phyloP scores from a whole-genome alignment of 2,888 invertebrate genomes.

The Polyommatus icarus region DNA sequence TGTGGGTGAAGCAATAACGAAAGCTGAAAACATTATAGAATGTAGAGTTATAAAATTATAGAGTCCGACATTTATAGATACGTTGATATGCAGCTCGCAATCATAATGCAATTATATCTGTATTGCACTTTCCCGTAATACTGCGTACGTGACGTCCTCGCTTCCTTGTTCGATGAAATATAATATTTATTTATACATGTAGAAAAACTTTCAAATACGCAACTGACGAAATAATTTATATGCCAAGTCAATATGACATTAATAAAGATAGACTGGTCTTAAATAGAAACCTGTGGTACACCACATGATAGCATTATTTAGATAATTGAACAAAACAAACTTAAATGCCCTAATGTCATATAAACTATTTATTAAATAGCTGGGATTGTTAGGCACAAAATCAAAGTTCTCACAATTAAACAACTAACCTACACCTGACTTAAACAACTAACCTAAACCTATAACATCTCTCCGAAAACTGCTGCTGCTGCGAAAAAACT shows the following conservation, averaged over 20 bases:
- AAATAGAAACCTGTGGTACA: neutral
- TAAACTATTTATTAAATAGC: neutral
- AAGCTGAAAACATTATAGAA: neutral
- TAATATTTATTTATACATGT: neutral
- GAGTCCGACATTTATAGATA: constrained; percentile 4
- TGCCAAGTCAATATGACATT: neutral
- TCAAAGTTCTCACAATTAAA: too few relatives aligned
- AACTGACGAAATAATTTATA: neutral
- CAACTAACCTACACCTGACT: too few relatives aligned
- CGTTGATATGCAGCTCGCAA: constrained; percentile 13
- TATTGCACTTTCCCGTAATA: constrained; percentile 13
- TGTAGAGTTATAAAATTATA: neutral
- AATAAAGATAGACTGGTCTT: neutral
- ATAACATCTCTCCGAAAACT: neutral
- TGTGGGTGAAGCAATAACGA: neutral
- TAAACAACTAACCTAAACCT: too few relatives aligned
- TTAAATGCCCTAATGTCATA: neutral
- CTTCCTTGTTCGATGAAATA: constrained; percentile 6
- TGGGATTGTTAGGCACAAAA: neutral
- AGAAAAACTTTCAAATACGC: neutral
- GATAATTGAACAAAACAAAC: neutral
- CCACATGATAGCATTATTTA: neutral
- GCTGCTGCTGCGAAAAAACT: neutral
- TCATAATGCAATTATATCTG: neutral
- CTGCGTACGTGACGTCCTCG: constrained; percentile 22